Evolutionary conservation across 1,140 invertebrate species (phyloP).

Genomic region (Orussus abietinus): DNA sequence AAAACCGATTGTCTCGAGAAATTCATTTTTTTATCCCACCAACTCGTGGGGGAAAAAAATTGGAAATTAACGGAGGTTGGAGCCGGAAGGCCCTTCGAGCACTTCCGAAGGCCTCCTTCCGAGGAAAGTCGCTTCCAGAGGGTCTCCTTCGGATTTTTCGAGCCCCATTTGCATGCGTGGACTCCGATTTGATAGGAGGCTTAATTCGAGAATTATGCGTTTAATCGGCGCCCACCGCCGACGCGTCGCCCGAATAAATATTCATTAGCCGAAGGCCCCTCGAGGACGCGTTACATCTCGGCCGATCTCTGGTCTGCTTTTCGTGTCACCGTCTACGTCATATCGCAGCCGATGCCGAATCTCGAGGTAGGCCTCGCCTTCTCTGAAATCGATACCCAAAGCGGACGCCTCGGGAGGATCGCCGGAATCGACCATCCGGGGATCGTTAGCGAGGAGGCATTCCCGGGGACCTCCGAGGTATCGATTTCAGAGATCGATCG

Average conservation of each 20-base stretch:
- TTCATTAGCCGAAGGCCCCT: slow-evolving; percentile 39
- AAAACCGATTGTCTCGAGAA: slow-evolving; percentile 14
- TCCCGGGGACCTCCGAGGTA: too few species aligned
- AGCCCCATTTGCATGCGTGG: slow-evolving; percentile 34
- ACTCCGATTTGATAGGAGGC: slow-evolving; percentile 40
- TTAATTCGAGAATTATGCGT: slow-evolving; percentile 53
- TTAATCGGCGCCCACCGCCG: slow-evolving; percentile 36
- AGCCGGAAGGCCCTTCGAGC: slow-evolving; percentile 12
- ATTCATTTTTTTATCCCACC: slow-evolving; percentile 3
- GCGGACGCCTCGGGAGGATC: too few species aligned
- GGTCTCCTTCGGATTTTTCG: too few species aligned
- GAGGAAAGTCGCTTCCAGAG: neutral
- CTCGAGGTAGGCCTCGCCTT: slow-evolving; percentile 19
- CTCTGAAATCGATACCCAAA: too few species aligned
- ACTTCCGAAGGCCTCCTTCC: slow-evolving; percentile 2
- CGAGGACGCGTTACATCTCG: slow-evolving; percentile 8
- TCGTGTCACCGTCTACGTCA: slow-evolving; percentile 47
- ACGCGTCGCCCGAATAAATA: slow-evolving; percentile 37
- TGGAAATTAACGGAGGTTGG: slow-evolving; percentile 5
- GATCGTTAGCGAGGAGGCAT: too few species aligned
- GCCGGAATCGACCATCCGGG: too few species aligned
- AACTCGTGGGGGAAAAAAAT: neutral
- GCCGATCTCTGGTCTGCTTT: slow-evolving; percentile 28
- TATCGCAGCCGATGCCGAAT: slow-evolving; percentile 37
- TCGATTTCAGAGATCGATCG: too few species aligned